Evolutionary conservation across 2,888 invertebrate genomes (phyloP).

Genomic region (Drosophila kuntzei): DNA sequence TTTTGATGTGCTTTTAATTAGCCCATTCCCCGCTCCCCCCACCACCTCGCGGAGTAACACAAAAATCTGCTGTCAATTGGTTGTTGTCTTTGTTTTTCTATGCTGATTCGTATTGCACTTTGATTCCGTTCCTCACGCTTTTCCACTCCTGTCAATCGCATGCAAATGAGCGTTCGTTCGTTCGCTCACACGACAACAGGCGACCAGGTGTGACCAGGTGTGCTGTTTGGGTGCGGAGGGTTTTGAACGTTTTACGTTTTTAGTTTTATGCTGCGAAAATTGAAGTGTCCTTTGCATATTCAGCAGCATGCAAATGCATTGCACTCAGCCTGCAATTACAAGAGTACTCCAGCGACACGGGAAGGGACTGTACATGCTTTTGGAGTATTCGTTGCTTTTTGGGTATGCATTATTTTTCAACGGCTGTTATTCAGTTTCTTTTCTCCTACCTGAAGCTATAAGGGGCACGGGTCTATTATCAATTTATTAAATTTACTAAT

Average conservation of each 20-base stretch:
- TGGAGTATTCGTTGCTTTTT: background rate
- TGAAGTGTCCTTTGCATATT: conserved; percentile 71
- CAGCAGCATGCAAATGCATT: conserved; percentile 74
- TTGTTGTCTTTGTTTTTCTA: conserved; percentile 72
- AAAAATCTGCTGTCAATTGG: conserved; percentile 74
- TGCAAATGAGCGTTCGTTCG: conserved; percentile 63
- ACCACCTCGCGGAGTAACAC: conserved; percentile 29
- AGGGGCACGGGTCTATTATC: background rate
- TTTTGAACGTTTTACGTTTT: conserved; percentile 70
- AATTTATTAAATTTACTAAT: too few species aligned
- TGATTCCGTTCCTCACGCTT: conserved; percentile 56
- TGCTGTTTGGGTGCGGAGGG: conserved; percentile 44
- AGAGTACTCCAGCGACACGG: conserved; percentile 30
- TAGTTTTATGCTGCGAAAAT: conserved; percentile 70
- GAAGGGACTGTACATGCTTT: background rate
- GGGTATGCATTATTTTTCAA: conserved; percentile 3
- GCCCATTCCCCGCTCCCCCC: conserved; percentile 29
- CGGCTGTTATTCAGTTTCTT: background rate
- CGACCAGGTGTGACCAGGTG: conserved; percentile 47
- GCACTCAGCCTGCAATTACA: conserved; percentile 74
- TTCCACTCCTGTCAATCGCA: conserved; percentile 57
- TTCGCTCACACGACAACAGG: conserved; percentile 15
- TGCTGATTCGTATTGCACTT: conserved; percentile 69
- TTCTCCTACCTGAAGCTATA: background rate
- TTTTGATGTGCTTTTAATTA: conserved; percentile 79